Evolutionary conservation across 1,140 invertebrate genomes (phyloP), one percentile per base, ranked within the genome.

Genomic region (Bombus waltoni): DNA sequence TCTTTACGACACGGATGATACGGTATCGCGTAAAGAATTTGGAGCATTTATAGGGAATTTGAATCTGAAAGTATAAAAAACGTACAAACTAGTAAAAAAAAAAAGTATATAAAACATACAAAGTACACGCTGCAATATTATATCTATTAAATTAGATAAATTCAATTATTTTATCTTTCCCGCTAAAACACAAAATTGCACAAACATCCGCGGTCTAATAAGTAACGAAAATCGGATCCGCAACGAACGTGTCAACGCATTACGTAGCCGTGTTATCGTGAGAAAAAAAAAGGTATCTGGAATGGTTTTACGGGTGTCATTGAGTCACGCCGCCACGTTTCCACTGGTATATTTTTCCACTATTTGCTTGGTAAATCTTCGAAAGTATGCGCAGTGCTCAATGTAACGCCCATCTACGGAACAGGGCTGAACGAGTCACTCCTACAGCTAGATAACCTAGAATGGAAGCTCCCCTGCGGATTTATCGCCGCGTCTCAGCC

Each of bases 401-500:
- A 72, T 28, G 83, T 78, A 83, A 88, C 81, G 78, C 25, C 25
- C 40, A 18, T 47, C 15, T 28, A 32, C 35, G 32, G n/a, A 53
- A 25, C 44, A 28, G 8, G 35, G 32, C 22, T 87, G 91, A 91
- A 88, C 82, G 87, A 87, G 89, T 87, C 86, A 86, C 92, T 92
- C 85, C 88, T 40, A 92, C 88, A 92, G 85, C 87, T 89, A 92
- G 90, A 93, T 91, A 92, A 89, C 88, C 53, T 57, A 77, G n/a
- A 57, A 78, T 35, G 75, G 84, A 47, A 47, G 44, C 44, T 66
- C 78, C 85, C 81, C 71, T 66, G 62, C 47, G 73, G 92, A 93
- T 93, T 93, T 93, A 92, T 93, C 85, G 83, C 47, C 87, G 73
- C 84, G 83, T 90, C 91, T 90, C 87, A 72, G 73, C 85, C 89